These are phyloP conservation scores for Bryconaethiops microstoma DNA, from an alignment of 2,797 vertebrate genomes.

Conservation along the genomic window DNA sequence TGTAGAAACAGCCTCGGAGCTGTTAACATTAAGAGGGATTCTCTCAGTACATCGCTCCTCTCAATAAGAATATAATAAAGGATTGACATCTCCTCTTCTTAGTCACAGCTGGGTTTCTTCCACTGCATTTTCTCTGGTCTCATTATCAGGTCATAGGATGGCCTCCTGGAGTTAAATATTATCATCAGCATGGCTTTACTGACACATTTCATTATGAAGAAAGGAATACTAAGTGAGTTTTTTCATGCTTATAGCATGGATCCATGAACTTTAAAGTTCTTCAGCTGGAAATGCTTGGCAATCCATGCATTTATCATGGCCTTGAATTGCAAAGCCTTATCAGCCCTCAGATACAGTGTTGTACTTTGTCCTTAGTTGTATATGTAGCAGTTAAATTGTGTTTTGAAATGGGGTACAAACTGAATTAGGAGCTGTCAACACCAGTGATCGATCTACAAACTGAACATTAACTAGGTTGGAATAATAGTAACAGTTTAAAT, in stretches of 20 bases:
- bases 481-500: neutral
- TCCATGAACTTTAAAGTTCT: neutral
- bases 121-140: neutral
- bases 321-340: neutral
- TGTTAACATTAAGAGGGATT: neutral
- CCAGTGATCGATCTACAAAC: no score
- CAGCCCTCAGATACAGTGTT: neutral
- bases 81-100: neutral
- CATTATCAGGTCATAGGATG: neutral
- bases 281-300: neutral
- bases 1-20: neutral
- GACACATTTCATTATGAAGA: neutral
- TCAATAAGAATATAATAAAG: neutral
- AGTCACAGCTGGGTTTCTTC: neutral
- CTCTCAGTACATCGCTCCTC: neutral
- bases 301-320: neutral
- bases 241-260: neutral
- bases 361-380: neutral
- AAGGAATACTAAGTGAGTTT: neutral
- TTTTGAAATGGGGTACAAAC: no score
- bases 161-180: no score
- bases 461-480: neutral
- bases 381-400: neutral
- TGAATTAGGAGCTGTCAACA: no score
- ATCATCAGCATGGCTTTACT: neutral